phyloP scores from a whole-genome alignment of 1,140 invertebrate genomes.

The Zaprionus vittiger region DNA sequence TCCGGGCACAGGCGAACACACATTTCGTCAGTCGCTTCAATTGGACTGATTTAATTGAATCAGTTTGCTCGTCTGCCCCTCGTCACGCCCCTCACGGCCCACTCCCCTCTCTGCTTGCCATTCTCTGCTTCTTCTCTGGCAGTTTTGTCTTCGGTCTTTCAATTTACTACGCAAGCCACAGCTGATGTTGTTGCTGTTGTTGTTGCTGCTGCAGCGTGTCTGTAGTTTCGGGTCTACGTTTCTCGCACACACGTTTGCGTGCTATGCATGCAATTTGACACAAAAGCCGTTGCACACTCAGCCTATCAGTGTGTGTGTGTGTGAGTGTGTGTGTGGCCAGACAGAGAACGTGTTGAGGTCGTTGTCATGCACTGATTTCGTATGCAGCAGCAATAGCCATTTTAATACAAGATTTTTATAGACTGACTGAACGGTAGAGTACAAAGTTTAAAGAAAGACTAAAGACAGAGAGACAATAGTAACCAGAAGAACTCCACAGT shows the following conservation, averaged over 20 bases:
- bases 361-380: slow-evolving; percentile 65
- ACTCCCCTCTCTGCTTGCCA: slow-evolving; percentile 10
- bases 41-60: slow-evolving; percentile 83
- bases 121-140: slow-evolving; percentile 11
- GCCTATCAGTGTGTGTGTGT: slow-evolving; percentile 6
- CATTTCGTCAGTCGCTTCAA: slow-evolving; percentile 77
- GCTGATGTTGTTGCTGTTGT: slow-evolving; percentile 43
- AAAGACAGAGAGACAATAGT: background rate
- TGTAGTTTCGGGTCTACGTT: slow-evolving; percentile 40
- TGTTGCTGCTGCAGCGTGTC: slow-evolving; percentile 55
- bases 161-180: slow-evolving; percentile 67
- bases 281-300: slow-evolving; percentile 71
- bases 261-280: slow-evolving; percentile 79
- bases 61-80: slow-evolving; percentile 66
- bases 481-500: background rate
- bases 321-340: slow-evolving; percentile 19
- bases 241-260: slow-evolving; percentile 73
- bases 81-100: background rate
- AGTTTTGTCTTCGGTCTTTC: slow-evolving; percentile 67
- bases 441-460: slow-evolving; percentile 5
- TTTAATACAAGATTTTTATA: slow-evolving; percentile 43
- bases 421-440: slow-evolving; percentile 5
- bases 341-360: slow-evolving; percentile 54
- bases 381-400: slow-evolving; percentile 58
- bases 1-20: slow-evolving; percentile 62